phyloP scores from a whole-genome alignment of 2,113 vertebrate genomes.

The Furnarius figulus region DNA sequence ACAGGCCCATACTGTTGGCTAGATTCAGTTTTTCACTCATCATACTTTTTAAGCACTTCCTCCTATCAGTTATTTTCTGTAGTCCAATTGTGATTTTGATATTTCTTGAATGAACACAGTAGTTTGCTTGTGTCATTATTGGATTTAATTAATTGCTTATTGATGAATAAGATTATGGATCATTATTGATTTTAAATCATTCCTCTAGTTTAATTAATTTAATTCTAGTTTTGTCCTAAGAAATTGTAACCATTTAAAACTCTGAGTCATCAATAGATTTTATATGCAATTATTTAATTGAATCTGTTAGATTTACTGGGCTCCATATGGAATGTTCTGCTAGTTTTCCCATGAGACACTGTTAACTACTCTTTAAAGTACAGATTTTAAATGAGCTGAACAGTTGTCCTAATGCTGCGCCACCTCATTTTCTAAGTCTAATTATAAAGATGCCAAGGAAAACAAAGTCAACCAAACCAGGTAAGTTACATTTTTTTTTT shows the following conservation, averaged over 20 bases:
- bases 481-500: background rate
- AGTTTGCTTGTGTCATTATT: background rate
- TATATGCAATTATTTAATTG: background rate
- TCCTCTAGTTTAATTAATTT: background rate
- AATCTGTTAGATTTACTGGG: background rate
- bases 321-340: background rate
- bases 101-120: background rate
- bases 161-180: background rate
- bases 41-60: background rate
- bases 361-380: background rate
- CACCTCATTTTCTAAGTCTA: background rate
- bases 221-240: background rate
- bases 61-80: background rate
- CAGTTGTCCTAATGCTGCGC: background rate
- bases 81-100: background rate
- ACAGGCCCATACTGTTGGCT: background rate
- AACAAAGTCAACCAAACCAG: background rate
- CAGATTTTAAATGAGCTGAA: background rate
- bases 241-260: background rate
- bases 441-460: background rate
- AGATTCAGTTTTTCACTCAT: background rate
- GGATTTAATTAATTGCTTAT: background rate
- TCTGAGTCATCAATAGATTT: background rate
- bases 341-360: background rate
- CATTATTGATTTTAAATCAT: background rate